Conservation (phyloP, 2,888 invertebrate genomes). For the Volucella inflata region DNA sequence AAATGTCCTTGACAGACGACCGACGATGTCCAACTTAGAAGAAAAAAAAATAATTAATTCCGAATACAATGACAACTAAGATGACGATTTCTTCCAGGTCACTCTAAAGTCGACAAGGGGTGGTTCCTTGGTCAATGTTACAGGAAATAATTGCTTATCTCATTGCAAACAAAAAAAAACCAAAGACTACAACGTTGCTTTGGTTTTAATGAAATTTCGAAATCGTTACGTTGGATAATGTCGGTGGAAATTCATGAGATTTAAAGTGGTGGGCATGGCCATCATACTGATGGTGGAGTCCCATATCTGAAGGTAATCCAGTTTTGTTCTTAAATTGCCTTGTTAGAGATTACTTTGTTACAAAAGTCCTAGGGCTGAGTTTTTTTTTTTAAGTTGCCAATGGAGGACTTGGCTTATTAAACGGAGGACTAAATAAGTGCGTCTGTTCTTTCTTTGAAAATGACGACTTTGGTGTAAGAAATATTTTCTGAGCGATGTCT, state of each 20-base stretch:
- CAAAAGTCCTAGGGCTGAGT: too few relatives aligned
- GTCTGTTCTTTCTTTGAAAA: too few relatives aligned
- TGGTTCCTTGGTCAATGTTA: conserved; percentile 38
- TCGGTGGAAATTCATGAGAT: conserved; percentile 11
- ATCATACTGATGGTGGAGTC: not conserved
- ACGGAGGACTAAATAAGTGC: too few relatives aligned
- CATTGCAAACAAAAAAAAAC: conserved; percentile 20
- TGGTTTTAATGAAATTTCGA: conserved; percentile 30
- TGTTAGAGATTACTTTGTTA: too few relatives aligned
- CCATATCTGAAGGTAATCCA: not conserved
- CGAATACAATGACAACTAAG: conserved; percentile 50
- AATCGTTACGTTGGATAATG: conserved; percentile 31
- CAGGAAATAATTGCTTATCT: conserved; percentile 49
- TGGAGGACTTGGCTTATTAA: too few relatives aligned
- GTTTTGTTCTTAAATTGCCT: conserved; percentile 2
- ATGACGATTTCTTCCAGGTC: not conserved
- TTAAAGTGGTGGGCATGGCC: not conserved
- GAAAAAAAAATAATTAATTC: conserved; percentile 45
- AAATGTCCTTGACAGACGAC: conserved; percentile 49
- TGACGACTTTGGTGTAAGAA: too few relatives aligned
- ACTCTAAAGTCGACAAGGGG: not conserved
- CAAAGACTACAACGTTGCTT: not conserved
- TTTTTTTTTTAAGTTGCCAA: too few relatives aligned
- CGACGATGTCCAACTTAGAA: conserved; percentile 22
- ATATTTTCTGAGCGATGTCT: too few relatives aligned